Percentiles rank a stretch among this genome's conserved stretches.
phyloP scores from a whole-genome alignment of 2,113 vertebrate genomes.

The Indri indri region DNA sequence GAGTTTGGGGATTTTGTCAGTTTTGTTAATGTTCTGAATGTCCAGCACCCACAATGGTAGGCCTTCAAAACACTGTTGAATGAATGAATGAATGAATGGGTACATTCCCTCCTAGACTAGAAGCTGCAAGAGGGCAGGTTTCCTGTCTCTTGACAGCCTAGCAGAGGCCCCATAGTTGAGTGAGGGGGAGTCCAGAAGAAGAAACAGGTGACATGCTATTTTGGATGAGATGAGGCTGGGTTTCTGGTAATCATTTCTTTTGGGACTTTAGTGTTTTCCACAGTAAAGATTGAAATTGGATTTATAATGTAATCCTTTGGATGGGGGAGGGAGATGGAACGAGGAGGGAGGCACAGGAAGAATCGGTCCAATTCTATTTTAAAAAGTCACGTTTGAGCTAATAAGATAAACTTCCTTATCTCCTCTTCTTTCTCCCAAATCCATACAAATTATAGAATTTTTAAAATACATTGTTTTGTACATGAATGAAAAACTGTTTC shows the following conservation, averaged over 20 bases:
- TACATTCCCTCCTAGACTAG: background rate
- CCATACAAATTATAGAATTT: background rate
- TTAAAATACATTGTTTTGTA: background rate
- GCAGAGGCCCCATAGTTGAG: rapidly evolving
- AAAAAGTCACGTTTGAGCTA: background rate
- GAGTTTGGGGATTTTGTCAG: background rate
- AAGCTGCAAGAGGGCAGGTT: background rate
- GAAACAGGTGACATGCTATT: background rate
- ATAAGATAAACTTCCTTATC: background rate
- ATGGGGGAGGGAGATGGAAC: background rate
- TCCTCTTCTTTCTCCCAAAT: background rate
- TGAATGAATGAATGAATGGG: background rate
- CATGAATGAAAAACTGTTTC: background rate
- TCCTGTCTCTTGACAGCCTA: rapidly evolving
- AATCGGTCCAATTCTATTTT: background rate
- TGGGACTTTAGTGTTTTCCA: background rate
- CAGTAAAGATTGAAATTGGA: background rate
- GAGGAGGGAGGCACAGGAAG: background rate
- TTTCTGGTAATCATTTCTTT: background rate
- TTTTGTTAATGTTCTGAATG: background rate
- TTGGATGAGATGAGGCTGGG: background rate
- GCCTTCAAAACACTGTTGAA: background rate
- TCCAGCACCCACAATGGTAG: background rate
- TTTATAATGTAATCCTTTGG: conserved; percentile 9
- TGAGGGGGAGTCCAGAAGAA: background rate